A percentile compares a stretch with the other conserved stretches of the same genome.
Evolutionary conservation across 2,113 vertebrate species (phyloP).

Genomic region (Corythornis cristatus): DNA sequence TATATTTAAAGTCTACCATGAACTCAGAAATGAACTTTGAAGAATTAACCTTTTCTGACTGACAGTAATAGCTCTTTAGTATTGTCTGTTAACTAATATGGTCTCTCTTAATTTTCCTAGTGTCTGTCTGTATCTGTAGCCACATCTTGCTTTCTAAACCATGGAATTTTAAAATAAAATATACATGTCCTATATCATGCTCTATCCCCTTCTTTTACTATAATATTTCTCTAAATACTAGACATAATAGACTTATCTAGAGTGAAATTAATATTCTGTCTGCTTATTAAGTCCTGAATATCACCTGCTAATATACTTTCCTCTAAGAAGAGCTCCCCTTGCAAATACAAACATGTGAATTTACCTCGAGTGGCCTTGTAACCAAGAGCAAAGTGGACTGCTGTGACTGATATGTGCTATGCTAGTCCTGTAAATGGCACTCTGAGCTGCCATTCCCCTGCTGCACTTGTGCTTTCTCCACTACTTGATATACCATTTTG

Average conservation of each 20-base stretch:
- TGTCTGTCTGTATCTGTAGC: not conserved
- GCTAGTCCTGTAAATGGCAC: not conserved
- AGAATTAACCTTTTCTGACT: slow-evolving; percentile 26
- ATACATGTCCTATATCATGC: not conserved
- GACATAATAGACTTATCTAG: not conserved
- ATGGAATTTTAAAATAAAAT: not conserved
- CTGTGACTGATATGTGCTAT: not conserved
- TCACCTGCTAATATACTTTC: not conserved
- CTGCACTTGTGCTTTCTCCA: not conserved
- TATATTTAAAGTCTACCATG: not conserved
- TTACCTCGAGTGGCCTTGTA: not conserved
- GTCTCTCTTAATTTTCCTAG: not conserved
- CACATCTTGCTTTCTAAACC: not conserved
- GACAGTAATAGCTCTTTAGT: slow-evolving; percentile 9
- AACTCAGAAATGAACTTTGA: not conserved
- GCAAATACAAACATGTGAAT: not conserved
- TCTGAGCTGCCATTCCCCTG: not conserved
- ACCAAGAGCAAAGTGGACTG: not conserved
- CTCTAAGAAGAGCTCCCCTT: not conserved
- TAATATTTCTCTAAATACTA: slow-evolving; percentile 2
- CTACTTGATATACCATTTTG: not conserved
- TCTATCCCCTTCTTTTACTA: not conserved
- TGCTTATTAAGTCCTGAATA: not conserved
- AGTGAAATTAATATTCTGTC: not conserved
- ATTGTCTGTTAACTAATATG: not conserved